These are phyloP conservation scores for Distichodus sexfasciatus DNA, from an alignment of 2,797 vertebrate genomes.

Conservation along the genomic window DNA sequence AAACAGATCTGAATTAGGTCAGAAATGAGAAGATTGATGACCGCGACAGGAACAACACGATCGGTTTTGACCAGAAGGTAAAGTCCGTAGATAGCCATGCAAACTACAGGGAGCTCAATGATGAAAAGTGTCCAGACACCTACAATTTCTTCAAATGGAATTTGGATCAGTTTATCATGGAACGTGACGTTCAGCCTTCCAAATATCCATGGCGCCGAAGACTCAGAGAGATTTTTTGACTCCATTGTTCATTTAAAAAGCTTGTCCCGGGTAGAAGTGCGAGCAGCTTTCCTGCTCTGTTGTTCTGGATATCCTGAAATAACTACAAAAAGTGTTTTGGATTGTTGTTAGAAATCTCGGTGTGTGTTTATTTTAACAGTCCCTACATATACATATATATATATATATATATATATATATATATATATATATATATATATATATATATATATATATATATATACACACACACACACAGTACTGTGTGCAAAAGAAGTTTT, in stretches of 20 bases:
- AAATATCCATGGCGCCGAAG: neutral
- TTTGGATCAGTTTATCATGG: neutral
- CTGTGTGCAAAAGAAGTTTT: too few species aligned
- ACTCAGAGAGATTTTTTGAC: neutral
- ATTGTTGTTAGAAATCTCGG: too few species aligned
- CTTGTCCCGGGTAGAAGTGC: neutral
- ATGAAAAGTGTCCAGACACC: constrained; percentile 25
- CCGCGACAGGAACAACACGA: constrained; percentile 29
- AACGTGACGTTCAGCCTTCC: neutral
- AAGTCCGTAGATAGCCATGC: constrained; percentile 30
- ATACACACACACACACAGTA: too few species aligned
- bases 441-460: too few species aligned
- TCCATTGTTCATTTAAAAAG: neutral
- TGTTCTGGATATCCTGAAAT: neutral
- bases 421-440: too few species aligned
- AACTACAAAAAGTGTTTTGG: neutral
- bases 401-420: too few species aligned
- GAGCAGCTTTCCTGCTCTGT: neutral
- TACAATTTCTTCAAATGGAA: neutral
- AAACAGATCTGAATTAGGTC: constrained; percentile 36
- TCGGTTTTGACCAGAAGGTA: constrained; percentile 24
- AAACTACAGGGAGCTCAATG: constrained; percentile 38
- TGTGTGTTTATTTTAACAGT: too few species aligned
- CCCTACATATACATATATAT: too few species aligned
- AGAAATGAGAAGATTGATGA: constrained; percentile 48